phyloP scores from a whole-genome alignment of 2,888 invertebrate genomes.

The Amphipoea oculea region DNA sequence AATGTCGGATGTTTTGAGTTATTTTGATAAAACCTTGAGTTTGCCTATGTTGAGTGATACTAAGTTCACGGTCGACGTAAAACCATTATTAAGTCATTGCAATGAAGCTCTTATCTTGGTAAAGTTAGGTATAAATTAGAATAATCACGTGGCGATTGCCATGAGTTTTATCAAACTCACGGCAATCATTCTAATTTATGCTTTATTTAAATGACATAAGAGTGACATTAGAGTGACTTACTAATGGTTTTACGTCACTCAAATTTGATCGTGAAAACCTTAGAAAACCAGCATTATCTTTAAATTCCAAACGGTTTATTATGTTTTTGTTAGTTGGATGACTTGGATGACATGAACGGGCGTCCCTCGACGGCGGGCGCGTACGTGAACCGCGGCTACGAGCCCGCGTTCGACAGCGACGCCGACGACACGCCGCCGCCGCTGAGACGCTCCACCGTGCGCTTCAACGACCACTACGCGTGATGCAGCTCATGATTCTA shows the following conservation, averaged over 20 bases:
- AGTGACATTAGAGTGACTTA: neutral
- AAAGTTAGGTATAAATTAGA: neutral
- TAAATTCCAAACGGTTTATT: neutral
- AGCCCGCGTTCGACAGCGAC: slow-evolving; percentile 91
- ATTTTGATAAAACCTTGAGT: slow-evolving; percentile 27
- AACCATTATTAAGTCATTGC: neutral
- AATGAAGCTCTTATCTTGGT: neutral
- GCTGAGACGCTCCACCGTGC: slow-evolving; percentile 79
- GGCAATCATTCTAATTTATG: neutral
- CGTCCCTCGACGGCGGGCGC: slow-evolving; percentile 75
- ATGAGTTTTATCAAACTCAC: neutral
- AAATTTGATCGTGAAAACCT: neutral
- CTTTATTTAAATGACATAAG: neutral
- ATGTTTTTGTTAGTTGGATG: slow-evolving; percentile 81
- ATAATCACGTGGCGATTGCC: no score
- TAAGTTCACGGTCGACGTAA: neutral
- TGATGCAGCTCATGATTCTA: slow-evolving; percentile 36
- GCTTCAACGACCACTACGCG: slow-evolving; percentile 76
- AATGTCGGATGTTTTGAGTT: slow-evolving; percentile 2
- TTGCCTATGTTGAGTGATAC: slow-evolving; percentile 24
- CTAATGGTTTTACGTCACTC: neutral
- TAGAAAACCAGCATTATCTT: neutral
- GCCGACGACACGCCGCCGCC: slow-evolving; percentile 91
- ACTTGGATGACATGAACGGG: slow-evolving; percentile 80
- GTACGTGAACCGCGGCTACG: slow-evolving; percentile 93